A percentile compares a stretch with the other conserved stretches of the same genome.
Evolutionary conservation across 2,113 vertebrate genomes (phyloP).

Genomic region (Vulpes lagopus): DNA sequence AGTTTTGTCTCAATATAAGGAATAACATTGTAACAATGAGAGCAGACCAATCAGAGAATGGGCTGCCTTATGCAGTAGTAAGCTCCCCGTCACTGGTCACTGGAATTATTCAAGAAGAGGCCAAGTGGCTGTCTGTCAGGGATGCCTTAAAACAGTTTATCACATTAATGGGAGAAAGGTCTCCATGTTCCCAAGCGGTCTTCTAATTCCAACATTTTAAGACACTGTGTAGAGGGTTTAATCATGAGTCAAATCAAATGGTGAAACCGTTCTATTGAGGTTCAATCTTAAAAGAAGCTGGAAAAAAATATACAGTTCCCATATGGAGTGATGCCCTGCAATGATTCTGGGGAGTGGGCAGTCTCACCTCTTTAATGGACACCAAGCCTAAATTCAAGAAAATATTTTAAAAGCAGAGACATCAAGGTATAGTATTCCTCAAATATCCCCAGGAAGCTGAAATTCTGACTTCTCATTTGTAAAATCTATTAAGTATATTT

Average conservation of each 20-base stretch:
- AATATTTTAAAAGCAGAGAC: slow-evolving; percentile 45
- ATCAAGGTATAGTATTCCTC: not conserved
- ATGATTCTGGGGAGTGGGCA: not conserved
- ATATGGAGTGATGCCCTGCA: not conserved
- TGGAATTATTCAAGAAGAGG: slow-evolving; percentile 75
- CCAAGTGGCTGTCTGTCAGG: slow-evolving; percentile 60
- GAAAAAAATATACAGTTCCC: not conserved
- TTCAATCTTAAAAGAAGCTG: slow-evolving; percentile 53
- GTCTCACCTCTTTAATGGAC: not conserved
- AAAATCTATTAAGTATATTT: slow-evolving; percentile 18
- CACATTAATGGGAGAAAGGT: slow-evolving; percentile 46
- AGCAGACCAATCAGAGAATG: slow-evolving; percentile 83
- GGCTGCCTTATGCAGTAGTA: slow-evolving; percentile 82
- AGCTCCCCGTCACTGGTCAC: slow-evolving; percentile 83
- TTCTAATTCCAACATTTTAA: slow-evolving; percentile 62
- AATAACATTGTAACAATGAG: slow-evolving; percentile 82
- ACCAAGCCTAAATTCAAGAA: slow-evolving; percentile 50
- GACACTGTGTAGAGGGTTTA: slow-evolving; percentile 60
- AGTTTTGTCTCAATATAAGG: slow-evolving; percentile 84
- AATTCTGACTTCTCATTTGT: not conserved
- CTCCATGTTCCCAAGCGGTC: slow-evolving; percentile 41
- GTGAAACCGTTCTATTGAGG: not conserved
- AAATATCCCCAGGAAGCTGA: slow-evolving; percentile 24
- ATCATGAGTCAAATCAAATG: slow-evolving; percentile 33
- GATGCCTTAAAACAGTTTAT: slow-evolving; percentile 61